Evolutionary conservation across 2,797 vertebrate genomes (phyloP).

Genomic region (Manis pentadactyla): DNA sequence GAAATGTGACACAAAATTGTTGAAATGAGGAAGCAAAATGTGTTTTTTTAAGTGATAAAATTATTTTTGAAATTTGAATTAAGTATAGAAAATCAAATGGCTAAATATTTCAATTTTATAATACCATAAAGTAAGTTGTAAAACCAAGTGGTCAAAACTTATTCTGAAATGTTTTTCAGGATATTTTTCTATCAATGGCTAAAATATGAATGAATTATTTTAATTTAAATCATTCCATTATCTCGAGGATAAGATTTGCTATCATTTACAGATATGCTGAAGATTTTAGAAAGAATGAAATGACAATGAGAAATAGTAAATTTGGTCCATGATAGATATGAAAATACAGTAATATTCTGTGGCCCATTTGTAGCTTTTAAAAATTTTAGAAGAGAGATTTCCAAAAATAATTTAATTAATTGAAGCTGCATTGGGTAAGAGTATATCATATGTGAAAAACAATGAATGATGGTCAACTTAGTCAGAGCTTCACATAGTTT

Average conservation of each 20-base stretch:
- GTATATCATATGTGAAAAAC: neutral
- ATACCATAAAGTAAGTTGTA: neutral
- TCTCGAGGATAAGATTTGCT: neutral
- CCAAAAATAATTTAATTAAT: neutral
- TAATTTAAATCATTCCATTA: neutral
- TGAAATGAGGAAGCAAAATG: neutral
- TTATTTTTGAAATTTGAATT: neutral
- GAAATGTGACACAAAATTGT: neutral
- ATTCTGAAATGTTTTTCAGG: neutral
- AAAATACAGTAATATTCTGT: neutral
- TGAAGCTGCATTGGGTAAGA: neutral
- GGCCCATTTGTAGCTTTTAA: neutral
- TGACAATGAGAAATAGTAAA: neutral
- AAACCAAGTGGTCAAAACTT: neutral
- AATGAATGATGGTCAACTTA: neutral
- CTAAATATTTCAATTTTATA: neutral
- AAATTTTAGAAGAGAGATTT: neutral
- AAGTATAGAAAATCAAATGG: neutral
- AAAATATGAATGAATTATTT: neutral
- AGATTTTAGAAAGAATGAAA: neutral
- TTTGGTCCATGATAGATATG: neutral
- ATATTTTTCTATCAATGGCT: neutral
- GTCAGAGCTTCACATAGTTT: neutral
- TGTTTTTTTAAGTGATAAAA: neutral
- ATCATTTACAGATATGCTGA: neutral